phyloP scores from a whole-genome alignment of 2,797 vertebrate genomes.

The Tolypeutes matacus region DNA sequence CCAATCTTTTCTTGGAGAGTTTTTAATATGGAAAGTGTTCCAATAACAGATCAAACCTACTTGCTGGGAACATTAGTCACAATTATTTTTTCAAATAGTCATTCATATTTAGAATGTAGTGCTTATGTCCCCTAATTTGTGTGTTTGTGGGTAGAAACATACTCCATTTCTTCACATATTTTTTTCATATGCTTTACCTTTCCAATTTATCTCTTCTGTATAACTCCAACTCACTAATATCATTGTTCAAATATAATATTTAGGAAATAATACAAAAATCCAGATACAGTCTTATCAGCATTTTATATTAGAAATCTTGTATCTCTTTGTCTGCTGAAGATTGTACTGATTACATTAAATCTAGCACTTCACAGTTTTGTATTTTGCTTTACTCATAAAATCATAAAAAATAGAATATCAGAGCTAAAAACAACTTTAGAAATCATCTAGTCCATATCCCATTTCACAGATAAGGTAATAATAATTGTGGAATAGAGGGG shows the following conservation, averaged over 20 bases:
- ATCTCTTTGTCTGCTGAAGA: not conserved
- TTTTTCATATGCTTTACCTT: not conserved
- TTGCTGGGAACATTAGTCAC: not conserved
- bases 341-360: slow-evolving; percentile 19
- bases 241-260: not conserved
- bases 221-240: not conserved
- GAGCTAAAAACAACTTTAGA: slow-evolving; percentile 10
- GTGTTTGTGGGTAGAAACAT: not conserved
- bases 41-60: not conserved
- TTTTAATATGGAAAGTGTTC: not conserved
- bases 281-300: not conserved
- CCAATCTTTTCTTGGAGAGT: not conserved
- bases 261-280: not conserved
- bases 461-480: slow-evolving; percentile 12
- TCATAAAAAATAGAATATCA: not conserved
- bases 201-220: not conserved
- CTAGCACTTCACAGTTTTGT: not conserved
- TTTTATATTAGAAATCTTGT: slow-evolving; percentile 16
- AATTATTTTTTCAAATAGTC: slow-evolving; percentile 18
- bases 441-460: not conserved
- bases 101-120: not conserved
- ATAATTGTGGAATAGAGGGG: not conserved
- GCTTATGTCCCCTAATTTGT: not conserved
- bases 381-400: slow-evolving; percentile 18
- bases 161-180: not conserved